A percentile compares a stretch with the other conserved stretches of the same genome.
Evolutionary conservation across 1,140 invertebrate genomes (phyloP).

Genomic region (Ctenoplectra terminalis): DNA sequence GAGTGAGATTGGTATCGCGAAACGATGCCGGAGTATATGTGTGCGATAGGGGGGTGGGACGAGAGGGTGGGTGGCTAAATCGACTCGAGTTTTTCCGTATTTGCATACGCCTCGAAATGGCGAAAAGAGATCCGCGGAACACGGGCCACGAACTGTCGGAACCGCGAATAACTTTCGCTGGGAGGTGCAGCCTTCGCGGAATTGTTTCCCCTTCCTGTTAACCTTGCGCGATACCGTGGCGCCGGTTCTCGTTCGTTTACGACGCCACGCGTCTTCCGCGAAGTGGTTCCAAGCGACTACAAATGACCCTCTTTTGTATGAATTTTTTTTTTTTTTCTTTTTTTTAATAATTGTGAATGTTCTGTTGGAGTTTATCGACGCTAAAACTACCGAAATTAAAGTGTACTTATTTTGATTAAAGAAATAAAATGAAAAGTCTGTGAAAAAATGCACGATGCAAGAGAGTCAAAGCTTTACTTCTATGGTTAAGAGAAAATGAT

Average conservation of each 20-base stretch:
- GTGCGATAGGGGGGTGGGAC: not conserved
- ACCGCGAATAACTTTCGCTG: conserved; percentile 30
- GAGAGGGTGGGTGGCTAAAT: not conserved
- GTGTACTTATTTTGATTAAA: too few species aligned
- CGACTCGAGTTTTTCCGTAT: conserved; percentile 54
- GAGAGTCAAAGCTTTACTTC: too few species aligned
- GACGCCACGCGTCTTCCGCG: not conserved
- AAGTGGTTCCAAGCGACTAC: not conserved
- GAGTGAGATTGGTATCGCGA: conserved; percentile 58
- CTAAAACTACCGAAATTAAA: too few species aligned
- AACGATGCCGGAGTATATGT: conserved; percentile 51
- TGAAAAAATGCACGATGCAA: too few species aligned
- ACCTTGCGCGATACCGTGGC: conserved; percentile 19
- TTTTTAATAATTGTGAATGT: not conserved
- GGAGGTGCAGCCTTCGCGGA: not conserved
- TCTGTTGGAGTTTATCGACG: too few species aligned
- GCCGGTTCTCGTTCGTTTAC: conserved; percentile 26
- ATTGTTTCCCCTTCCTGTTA: conserved; percentile 36
- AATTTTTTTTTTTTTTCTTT: too few species aligned
- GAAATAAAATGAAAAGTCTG: too few species aligned
- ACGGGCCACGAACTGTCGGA: conserved; percentile 10
- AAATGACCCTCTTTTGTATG: not conserved
- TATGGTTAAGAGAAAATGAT: too few species aligned
- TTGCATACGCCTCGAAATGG: conserved; percentile 40
- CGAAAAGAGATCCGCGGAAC: not conserved